A percentile compares a stretch with the other conserved stretches of the same genome.
phyloP scores from a whole-genome alignment of 64 coral and sea anemone species.

The Actinia equina region DNA sequence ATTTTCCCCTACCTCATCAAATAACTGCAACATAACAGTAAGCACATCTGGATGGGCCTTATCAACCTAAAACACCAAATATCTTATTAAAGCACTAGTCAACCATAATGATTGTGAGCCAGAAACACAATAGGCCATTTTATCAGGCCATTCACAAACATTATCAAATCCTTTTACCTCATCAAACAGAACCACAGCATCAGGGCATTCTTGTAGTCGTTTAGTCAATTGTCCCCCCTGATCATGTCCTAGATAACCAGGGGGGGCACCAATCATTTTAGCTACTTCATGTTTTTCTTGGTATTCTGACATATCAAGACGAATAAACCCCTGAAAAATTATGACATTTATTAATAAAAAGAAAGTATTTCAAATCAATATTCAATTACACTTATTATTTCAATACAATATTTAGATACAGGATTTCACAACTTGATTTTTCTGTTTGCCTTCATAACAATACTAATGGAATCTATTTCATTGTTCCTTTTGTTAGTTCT shows the following conservation, averaged over 20 bases:
- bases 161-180: slow-evolving; percentile 30
- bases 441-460: too few species aligned
- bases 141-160: not conserved
- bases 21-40: slow-evolving; percentile 93
- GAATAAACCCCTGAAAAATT: slow-evolving; percentile 76
- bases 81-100: not conserved
- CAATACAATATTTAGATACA: too few species aligned
- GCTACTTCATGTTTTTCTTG: slow-evolving; percentile 99
- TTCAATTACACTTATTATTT: too few species aligned
- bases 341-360: too few species aligned
- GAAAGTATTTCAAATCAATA: not conserved
- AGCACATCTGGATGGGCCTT: slow-evolving; percentile 98
- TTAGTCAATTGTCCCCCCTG: slow-evolving; percentile 95
- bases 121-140: too few species aligned
- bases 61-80: slow-evolving; percentile 61
- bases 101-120: too few species aligned
- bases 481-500: too few species aligned
- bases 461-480: too few species aligned
- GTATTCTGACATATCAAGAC: slow-evolving; percentile 98
- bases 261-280: slow-evolving; percentile 94
- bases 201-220: slow-evolving; percentile 72
- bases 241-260: slow-evolving; percentile 92
- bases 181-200: slow-evolving; percentile 97
- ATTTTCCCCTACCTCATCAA: slow-evolving; percentile 77
- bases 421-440: too few species aligned